A percentile compares a stretch with the other conserved stretches of the same genome.
phyloP scores from a whole-genome alignment of 2,113 vertebrate genomes.

The Eclectus roratus region DNA sequence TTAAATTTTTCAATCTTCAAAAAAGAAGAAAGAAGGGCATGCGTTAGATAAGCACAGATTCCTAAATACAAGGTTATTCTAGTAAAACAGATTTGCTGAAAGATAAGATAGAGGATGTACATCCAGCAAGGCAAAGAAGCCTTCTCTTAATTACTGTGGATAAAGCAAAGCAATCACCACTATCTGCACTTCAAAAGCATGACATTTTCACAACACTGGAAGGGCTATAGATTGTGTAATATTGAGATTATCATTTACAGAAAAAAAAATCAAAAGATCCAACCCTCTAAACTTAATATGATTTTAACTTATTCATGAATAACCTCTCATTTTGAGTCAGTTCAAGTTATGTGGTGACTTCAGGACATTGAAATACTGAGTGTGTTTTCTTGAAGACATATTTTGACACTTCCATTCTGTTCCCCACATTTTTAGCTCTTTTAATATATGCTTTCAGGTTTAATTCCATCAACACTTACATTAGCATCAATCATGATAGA shows the following conservation, averaged over 20 bases:
- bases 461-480: background rate
- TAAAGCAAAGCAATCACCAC: constrained; percentile 38
- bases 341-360: background rate
- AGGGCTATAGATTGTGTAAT: background rate
- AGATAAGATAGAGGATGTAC: constrained; percentile 16
- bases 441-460: background rate
- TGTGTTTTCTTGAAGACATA: background rate
- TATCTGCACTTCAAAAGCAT: constrained; percentile 57
- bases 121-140: background rate
- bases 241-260: background rate
- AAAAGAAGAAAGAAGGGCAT: background rate
- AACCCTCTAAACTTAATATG: background rate
- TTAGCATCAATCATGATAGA: background rate
- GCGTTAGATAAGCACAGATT: background rate
- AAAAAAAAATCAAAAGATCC: background rate
- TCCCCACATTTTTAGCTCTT: background rate
- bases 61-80: constrained; percentile 23
- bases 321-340: background rate
- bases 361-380: background rate
- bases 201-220: constrained; percentile 27
- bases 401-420: background rate
- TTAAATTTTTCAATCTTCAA: background rate
- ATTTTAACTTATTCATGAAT: background rate
- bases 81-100: constrained; percentile 9
- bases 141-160: constrained; percentile 41